Evolutionary conservation across 2,888 invertebrate species (phyloP).

Genomic region (Pammene aurita): DNA sequence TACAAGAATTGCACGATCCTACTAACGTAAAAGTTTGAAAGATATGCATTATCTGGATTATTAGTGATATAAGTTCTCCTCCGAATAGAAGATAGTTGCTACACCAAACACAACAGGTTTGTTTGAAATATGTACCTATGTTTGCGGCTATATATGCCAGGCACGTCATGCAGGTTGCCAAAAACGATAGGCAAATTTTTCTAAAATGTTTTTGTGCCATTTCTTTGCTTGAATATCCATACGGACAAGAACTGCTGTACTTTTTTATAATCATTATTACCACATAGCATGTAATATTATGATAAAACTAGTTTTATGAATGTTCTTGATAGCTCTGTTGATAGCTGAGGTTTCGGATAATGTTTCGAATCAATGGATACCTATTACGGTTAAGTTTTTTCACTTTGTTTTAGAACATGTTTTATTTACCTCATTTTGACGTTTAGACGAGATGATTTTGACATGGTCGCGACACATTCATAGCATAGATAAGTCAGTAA

Average conservation of each 20-base stretch:
- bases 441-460: neutral
- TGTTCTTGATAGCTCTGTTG: neutral
- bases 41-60: neutral
- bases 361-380: neutral
- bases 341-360: neutral
- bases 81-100: neutral
- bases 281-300: neutral
- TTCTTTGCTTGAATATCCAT: neutral
- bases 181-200: neutral
- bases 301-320: neutral
- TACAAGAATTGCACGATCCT: neutral
- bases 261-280: neutral
- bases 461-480: neutral
- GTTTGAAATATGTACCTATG: neutral
- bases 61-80: neutral
- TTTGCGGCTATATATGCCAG: neutral
- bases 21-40: neutral
- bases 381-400: neutral
- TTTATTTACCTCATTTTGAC: constrained; percentile 16
- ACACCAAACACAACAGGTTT: neutral
- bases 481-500: neutral
- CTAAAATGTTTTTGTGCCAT: neutral
- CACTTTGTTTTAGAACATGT: neutral
- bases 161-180: neutral
- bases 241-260: neutral